Conservation (phyloP, 2,888 invertebrate genomes). For the Nemapogon koenigi region DNA sequence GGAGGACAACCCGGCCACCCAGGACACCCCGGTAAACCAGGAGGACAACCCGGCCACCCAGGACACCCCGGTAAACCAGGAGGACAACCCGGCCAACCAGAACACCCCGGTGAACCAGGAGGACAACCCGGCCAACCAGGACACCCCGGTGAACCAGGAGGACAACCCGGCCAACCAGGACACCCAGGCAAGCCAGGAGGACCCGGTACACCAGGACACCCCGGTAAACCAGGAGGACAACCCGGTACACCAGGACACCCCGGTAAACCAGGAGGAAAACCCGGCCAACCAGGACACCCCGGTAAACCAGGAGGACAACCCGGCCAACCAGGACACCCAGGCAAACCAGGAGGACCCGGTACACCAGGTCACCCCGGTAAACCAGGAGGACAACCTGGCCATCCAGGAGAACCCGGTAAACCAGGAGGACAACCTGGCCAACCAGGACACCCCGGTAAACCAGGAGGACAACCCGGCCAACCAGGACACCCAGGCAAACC, state of each 20-base stretch:
- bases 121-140: conserved; percentile 10
- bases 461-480: conserved; percentile 10
- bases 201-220: conserved; percentile 17
- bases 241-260: conserved; percentile 6
- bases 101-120: conserved; percentile 5
- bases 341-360: conserved; percentile 12
- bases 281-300: conserved; percentile 9
- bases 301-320: conserved; percentile 15
- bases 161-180: conserved; percentile 2
- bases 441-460: conserved; percentile 21
- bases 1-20: conserved; percentile 15
- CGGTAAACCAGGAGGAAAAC: conserved; percentile 12
- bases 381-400: conserved; percentile 13
- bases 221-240: conserved; percentile 9
- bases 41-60: conserved; percentile 18
- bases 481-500: conserved; percentile 23
- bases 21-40: conserved; percentile 21
- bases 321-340: conserved; percentile 15
- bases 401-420: conserved; percentile 9
- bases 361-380: conserved; percentile 7
- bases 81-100: conserved; percentile 18
- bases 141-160: conserved; percentile 4
- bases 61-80: conserved; percentile 6
- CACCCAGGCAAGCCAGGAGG: conserved; percentile 12
- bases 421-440: conserved; percentile 14